Conservation (phyloP, 2,113 vertebrate genomes). For the Spea bombifrons region DNA sequence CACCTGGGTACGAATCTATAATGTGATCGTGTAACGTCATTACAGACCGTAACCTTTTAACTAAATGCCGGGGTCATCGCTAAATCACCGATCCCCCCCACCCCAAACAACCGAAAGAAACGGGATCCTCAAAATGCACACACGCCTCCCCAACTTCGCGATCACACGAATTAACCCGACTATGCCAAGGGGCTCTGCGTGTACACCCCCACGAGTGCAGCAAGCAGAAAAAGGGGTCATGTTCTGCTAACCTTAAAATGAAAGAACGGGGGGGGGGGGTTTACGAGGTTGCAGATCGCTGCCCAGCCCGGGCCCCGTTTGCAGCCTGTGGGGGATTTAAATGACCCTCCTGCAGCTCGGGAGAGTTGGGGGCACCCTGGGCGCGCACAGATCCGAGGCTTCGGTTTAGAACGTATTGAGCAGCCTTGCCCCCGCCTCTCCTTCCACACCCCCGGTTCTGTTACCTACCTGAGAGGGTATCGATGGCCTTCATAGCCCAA, state of each 20-base stretch:
- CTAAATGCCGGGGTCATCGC: no score
- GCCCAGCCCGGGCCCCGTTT: neutral
- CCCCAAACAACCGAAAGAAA: no score
- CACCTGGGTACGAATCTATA: neutral
- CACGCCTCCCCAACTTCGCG: no score
- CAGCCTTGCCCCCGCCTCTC: conserved; percentile 24
- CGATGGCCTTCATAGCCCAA: conserved; percentile 97
- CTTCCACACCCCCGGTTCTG: conserved; percentile 6
- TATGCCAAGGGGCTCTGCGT: neutral
- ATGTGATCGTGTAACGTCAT: no score
- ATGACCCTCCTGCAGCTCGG: neutral
- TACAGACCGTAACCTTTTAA: no score
- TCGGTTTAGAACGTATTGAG: neutral
- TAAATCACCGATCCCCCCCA: no score
- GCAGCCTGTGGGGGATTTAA: neutral
- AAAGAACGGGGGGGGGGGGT: neutral
- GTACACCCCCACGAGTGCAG: neutral
- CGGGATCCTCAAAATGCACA: no score
- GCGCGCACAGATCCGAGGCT: neutral
- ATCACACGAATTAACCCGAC: no score
- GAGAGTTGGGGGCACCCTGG: neutral
- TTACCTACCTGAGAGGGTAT: conserved; percentile 89
- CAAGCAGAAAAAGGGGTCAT: neutral
- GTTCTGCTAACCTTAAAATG: neutral
- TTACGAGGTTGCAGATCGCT: neutral